A percentile compares a stretch with the other conserved stretches of the same genome.
Conservation (phyloP, 2,797 vertebrate species). For the Pteropus rufus region DNA sequence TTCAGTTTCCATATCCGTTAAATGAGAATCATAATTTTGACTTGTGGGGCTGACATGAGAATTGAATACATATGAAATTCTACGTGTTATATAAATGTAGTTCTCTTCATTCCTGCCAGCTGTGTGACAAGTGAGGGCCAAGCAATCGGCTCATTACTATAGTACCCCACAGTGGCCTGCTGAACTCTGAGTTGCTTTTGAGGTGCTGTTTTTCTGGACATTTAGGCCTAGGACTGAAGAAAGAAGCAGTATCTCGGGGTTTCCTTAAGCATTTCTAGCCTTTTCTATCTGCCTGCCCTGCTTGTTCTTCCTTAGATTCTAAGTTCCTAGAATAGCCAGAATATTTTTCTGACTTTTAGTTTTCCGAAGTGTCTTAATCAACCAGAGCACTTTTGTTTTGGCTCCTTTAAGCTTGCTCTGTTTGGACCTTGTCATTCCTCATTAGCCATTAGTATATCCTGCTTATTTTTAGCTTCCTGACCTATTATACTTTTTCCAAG, state of each 20-base stretch:
- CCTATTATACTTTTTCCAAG: neutral
- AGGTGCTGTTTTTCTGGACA: constrained; percentile 5
- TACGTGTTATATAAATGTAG: neutral
- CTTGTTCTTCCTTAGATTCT: constrained; percentile 44
- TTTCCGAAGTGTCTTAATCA: constrained; percentile 51
- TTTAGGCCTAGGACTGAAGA: neutral
- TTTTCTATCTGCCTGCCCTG: neutral
- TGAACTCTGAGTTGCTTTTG: neutral
- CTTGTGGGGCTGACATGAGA: neutral
- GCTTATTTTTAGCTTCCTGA: constrained; percentile 41
- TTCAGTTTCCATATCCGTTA: constrained; percentile 7
- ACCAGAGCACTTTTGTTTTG: constrained; percentile 45
- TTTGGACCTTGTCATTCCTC: constrained; percentile 45
- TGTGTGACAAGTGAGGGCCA: neutral
- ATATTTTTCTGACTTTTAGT: constrained; percentile 41
- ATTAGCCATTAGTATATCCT: constrained; percentile 45
- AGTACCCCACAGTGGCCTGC: neutral
- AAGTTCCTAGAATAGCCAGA: constrained; percentile 59
- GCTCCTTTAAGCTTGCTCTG: neutral
- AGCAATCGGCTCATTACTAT: neutral
- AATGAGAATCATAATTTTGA: constrained; percentile 30
- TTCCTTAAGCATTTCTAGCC: constrained; percentile 6
- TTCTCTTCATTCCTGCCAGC: neutral
- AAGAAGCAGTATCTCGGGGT: neutral
- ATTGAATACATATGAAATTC: neutral